A percentile compares a stretch with the other conserved stretches of the same genome.
These are phyloP conservation scores for Plodia interpunctella DNA, from an alignment of 1,140 invertebrate species.

Conservation along the genomic window DNA sequence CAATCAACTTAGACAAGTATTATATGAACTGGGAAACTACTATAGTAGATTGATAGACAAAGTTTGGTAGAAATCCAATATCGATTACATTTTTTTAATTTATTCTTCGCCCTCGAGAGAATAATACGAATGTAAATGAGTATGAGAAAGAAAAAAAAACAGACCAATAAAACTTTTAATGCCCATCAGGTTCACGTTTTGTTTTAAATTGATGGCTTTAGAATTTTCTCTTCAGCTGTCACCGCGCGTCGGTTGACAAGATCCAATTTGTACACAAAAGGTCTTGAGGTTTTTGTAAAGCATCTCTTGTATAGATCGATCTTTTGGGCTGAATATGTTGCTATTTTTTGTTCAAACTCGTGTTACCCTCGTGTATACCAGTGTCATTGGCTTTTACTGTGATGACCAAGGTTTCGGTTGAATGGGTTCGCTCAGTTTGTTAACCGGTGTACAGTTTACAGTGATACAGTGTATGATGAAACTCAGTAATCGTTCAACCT, in stretches of 20 bases:
- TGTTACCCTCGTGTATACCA: conserved; percentile 9
- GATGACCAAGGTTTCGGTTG: not conserved
- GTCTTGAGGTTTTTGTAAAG: conserved; percentile 14
- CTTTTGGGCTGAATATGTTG: conserved; percentile 14
- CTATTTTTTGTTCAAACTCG: conserved; percentile 17
- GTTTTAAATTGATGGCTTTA: not conserved
- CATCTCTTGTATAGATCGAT: conserved; percentile 25
- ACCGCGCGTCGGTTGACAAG: conserved; percentile 12
- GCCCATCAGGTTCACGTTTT: no score
- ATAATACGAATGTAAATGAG: no score
- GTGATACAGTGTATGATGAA: no score
- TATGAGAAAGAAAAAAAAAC: no score
- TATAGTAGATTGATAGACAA: no score
- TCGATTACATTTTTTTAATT: no score
- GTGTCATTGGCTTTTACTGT: conserved; percentile 16
- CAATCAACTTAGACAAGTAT: no score
- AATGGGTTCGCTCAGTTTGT: not conserved
- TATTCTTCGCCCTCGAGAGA: no score
- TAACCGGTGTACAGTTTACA: not conserved
- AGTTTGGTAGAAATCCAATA: no score
- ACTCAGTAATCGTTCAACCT: no score
- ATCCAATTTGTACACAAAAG: conserved; percentile 18
- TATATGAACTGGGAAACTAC: no score
- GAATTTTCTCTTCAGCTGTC: not conserved
- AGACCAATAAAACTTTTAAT: no score